These are phyloP conservation scores for Anagyrus pseudococci DNA, from an alignment of 2,888 invertebrate species.

Conservation along the genomic window DNA sequence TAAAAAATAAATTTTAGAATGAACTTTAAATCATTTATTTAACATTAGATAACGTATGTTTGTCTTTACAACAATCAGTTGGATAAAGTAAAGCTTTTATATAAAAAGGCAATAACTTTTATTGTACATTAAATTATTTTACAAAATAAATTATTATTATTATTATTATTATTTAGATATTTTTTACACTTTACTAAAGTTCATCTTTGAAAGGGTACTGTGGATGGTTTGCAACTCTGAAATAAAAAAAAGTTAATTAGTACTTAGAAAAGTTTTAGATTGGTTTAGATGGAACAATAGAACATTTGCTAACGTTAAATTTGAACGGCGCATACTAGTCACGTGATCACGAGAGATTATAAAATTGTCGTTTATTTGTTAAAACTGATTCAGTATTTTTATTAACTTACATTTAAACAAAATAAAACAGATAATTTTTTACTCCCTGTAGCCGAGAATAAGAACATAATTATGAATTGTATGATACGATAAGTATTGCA, in stretches of 20 bases:
- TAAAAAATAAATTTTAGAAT: no score
- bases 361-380: background rate
- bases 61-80: background rate
- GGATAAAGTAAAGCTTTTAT: background rate
- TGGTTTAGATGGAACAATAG: background rate
- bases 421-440: no score
- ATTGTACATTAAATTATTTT: background rate
- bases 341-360: background rate
- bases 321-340: background rate
- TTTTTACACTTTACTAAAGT: background rate
- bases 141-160: background rate
- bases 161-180: background rate
- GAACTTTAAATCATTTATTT: background rate
- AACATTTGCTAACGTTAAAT: background rate
- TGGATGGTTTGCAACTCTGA: constrained; percentile 72
- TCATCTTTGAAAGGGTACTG: constrained; percentile 69
- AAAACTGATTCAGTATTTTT: background rate
- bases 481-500: no score
- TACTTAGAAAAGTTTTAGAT: background rate
- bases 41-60: background rate
- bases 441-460: no score
- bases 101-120: background rate
- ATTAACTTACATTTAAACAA: background rate
- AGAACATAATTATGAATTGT: no score
- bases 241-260: constrained; percentile 37